Base-by-base conservation (phyloP, 2,797 vertebrate species). In the Peromyscus melanophrys region DNA sequence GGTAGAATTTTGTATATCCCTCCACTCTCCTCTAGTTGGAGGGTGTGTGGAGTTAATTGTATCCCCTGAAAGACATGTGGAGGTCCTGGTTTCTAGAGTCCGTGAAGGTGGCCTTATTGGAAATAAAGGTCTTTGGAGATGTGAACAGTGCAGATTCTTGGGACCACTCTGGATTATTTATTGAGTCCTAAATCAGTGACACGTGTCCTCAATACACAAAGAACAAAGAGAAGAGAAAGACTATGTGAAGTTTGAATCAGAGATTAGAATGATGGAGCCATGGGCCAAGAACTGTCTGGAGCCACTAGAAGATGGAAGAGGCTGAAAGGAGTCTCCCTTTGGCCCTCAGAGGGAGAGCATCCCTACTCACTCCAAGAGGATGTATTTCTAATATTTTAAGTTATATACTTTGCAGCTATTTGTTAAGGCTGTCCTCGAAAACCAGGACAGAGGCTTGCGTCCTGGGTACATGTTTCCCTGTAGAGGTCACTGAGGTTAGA, bases 91-190 rank as follows among this genome's bases (percentile, higher is more conserved):
- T 40, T 34, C 29, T 37, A 27, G 71, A 46, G 75, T 57, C 34
- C 95, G 27, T 84, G 52, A 88, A 71, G 49, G 17, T 89, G 69
- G 77, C 12, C 13, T 63, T n/a, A 55, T 76, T 71, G 46, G 34
- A 25, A 9, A 93, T 89, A 93, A 80, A 27, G 1, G 13, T 43
- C 71, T 67, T 82, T 57, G 92, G 67, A 61, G 27, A 77, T 65
- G 14, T 73, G 49, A 84, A 43, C 78, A 96, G 2, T 78, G 89
- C 81, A 80, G 43, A 40, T 85, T 90, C 57, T 96, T 90, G 69
- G 94, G 82, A 55, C 84, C 40, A 55, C 63, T 63, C 63, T 84
- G 16, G 27, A 69, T 84, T 76, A 59, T 63, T 59, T 25, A 12
- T 4, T 89, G 25, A 63, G 43, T 73, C 16, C 90, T 80, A 94